Evolutionary conservation across 1,140 invertebrate genomes (phyloP), one percentile per base, ranked within the genome.

Genomic region (Holcopasites calliopsidis): DNA sequence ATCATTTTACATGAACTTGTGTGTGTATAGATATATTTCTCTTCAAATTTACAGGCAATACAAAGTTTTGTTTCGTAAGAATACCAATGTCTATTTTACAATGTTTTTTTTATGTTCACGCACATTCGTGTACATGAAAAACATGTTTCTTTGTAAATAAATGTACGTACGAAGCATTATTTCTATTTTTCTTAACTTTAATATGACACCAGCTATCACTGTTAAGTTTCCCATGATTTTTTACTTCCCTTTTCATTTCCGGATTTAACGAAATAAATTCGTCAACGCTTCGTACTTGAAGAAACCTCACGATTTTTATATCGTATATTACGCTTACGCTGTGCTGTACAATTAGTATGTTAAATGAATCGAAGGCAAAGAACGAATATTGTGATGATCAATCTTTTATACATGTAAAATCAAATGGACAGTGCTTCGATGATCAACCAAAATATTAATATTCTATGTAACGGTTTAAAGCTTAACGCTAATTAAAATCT

Each of bases 281-380:
- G 2, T 54, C 11, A 10, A 31, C n/a, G 16, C 33, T n/a, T 76
- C 21, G 0, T 49, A 42, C 18, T 16, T 1, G 11, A 3, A 73
- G 35, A 50, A 60, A n/a, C n/a, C n/a, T n/a, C n/a, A n/a, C n/a
- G n/a, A n/a, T 70, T 58, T 4, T 42, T 16, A 77, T 68, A 61
- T 44, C 26, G 8, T 64, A 68, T 71, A 18, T 76, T 75, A 82
- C 58, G 80, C 47, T n/a, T 31, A 71, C 21, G 40, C 49, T 77
- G 65, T 68, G 28, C 66, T 80, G 40, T 76, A 80, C 64, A 79
- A 58, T 79, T 35, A 50, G 44, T 13, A 11, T 38, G 64, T 64
- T 16, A 10, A 50, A 64, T 21, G 35, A 64, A 64, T 31, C 55
- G 10, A 64, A 68, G 16, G 5, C n/a, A 60, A 58, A 26, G 5